Percentiles rank a stretch among this genome's conserved stretches.
These are phyloP conservation scores for Cataglyphis albicans DNA, from an alignment of 2,888 invertebrate genomes.

Conservation along the genomic window DNA sequence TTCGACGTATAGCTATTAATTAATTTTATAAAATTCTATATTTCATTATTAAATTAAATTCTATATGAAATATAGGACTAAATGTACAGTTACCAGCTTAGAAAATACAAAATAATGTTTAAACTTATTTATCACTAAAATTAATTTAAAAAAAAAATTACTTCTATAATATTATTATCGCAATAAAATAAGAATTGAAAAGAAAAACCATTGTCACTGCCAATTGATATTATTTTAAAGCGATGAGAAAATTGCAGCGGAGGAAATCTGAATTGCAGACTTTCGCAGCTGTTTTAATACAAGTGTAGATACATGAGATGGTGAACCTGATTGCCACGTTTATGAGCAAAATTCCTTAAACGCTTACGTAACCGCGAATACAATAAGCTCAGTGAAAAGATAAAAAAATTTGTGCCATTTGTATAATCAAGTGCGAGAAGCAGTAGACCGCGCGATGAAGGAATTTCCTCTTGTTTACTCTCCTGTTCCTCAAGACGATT, in stretches of 20 bases:
- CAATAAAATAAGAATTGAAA: not conserved
- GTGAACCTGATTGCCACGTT: constrained; percentile 63
- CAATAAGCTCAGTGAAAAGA: constrained; percentile 57
- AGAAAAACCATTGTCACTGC: not conserved
- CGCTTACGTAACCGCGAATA: constrained; percentile 58
- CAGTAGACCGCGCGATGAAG: constrained; percentile 33
- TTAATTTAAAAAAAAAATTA: not conserved
- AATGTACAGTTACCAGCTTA: not conserved
- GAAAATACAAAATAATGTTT: not conserved
- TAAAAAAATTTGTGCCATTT: constrained; percentile 61
- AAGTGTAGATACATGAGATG: constrained; percentile 62
- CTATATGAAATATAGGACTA: not conserved
- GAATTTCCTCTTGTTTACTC: constrained; percentile 58
- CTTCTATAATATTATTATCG: not conserved
- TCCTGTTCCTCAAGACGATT: constrained; percentile 17
- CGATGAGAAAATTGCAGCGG: constrained; percentile 30
- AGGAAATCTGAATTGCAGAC: constrained; percentile 62
- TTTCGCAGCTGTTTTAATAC: constrained; percentile 71
- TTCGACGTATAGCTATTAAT: not conserved
- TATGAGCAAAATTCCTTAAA: constrained; percentile 60
- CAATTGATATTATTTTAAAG: not conserved
- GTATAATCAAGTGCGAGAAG: constrained; percentile 57
- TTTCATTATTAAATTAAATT: too few species aligned
- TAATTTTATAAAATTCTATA: not conserved
- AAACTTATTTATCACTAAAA: not conserved